Conservation (phyloP, 1,140 invertebrate species). For the Procambarus clarkii region DNA sequence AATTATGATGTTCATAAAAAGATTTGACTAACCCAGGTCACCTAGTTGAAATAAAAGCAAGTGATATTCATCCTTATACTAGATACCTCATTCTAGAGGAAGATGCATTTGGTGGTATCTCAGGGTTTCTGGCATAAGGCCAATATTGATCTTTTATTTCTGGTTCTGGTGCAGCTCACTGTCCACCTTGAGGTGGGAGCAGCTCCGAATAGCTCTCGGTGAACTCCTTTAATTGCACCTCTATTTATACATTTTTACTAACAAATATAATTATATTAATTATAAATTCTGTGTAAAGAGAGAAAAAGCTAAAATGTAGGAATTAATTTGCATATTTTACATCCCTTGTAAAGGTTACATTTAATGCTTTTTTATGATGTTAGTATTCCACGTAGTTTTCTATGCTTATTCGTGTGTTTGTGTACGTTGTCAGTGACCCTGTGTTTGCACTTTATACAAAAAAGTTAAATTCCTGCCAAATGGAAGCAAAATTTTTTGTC, state of each 20-base stretch:
- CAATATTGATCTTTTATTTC: constrained; percentile 17
- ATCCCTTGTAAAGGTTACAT: background rate
- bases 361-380: constrained; percentile 10
- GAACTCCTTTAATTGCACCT: background rate
- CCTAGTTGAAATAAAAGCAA: constrained; percentile 5
- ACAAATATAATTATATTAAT: background rate
- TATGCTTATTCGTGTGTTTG: constrained; percentile 4
- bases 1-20: background rate
- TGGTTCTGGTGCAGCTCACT: background rate
- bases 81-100: background rate
- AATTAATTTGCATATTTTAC: background rate
- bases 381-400: background rate
- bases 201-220: background rate
- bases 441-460: background rate
- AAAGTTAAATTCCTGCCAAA: background rate
- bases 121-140: constrained; percentile 15
- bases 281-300: background rate
- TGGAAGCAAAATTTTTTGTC: background rate
- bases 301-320: background rate
- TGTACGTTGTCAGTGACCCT: background rate
- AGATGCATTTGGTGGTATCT: constrained; percentile 2
- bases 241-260: constrained; percentile 1
- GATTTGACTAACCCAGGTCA: background rate
- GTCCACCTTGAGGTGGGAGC: background rate
- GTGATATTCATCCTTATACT: constrained; percentile 1